Conservation (phyloP, 2,797 vertebrate genomes). For the Intellagama lesueurii region DNA sequence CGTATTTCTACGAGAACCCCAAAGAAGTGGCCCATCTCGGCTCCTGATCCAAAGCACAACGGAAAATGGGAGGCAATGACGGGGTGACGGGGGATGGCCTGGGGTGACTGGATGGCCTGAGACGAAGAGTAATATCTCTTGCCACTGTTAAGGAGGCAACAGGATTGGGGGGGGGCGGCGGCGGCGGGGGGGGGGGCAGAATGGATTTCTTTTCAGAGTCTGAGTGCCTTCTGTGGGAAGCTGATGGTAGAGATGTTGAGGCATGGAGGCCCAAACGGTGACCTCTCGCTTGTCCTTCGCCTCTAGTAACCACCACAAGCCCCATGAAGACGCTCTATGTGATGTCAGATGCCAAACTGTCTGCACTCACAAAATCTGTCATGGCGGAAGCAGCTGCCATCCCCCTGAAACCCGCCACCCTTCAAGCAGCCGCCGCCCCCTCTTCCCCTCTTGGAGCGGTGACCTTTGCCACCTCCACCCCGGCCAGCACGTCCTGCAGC, state of each 20-base stretch:
- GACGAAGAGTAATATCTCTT: not conserved
- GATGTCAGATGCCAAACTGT: constrained; percentile 62
- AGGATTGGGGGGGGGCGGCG: accelerated
- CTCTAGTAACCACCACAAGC: constrained; percentile 73
- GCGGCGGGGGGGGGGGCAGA: too few species aligned
- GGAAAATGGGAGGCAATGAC: too few species aligned
- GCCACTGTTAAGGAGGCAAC: not conserved
- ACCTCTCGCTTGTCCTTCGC: constrained; percentile 27
- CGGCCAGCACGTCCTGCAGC: constrained; percentile 50
- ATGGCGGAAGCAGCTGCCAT: constrained; percentile 56
- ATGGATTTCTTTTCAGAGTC: not conserved
- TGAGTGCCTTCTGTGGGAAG: not conserved
- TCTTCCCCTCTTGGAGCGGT: constrained; percentile 6
- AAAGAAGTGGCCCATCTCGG: not conserved
- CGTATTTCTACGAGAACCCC: not conserved
- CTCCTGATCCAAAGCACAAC: not conserved
- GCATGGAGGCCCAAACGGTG: not conserved
- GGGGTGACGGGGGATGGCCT: not conserved
- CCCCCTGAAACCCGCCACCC: constrained; percentile 42
- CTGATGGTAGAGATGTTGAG: too few species aligned
- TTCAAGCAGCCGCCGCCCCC: constrained; percentile 34
- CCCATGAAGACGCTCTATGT: constrained; percentile 68
- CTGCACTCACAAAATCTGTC: constrained; percentile 63
- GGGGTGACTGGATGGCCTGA: not conserved
- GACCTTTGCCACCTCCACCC: constrained; percentile 47